Conservation (phyloP, 1,140 invertebrate species). For the Drosophila arizonae region DNA sequence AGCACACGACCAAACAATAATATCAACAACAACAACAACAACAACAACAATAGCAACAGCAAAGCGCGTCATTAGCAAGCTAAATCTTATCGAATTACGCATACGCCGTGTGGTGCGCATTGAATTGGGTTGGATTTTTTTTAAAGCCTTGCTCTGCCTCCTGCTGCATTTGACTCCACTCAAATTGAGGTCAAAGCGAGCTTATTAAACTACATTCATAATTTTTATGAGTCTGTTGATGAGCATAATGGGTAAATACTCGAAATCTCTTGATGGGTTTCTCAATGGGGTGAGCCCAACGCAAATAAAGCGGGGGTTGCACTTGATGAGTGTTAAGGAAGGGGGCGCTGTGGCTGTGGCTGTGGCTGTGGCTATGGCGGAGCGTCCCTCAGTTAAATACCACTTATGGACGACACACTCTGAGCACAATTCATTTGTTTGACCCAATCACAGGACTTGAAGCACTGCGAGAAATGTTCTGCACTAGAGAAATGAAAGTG, state of each 20-base stretch:
- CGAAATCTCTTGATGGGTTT: constrained; percentile 22
- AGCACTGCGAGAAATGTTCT: background rate
- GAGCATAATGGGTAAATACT: constrained; percentile 51
- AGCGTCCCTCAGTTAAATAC: constrained; percentile 1
- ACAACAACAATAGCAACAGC: constrained; percentile 22
- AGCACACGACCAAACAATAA: constrained; percentile 53
- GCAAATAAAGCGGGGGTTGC: constrained; percentile 14
- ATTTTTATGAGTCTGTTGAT: constrained; percentile 58
- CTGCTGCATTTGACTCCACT: background rate
- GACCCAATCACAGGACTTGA: constrained; percentile 5
- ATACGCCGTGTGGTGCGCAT: constrained; percentile 55
- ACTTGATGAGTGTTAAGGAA: background rate
- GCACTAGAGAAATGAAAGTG: background rate
- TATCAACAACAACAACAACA: constrained; percentile 25
- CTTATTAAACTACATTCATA: constrained; percentile 69
- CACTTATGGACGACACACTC: constrained; percentile 37
- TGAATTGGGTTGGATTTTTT: background rate
- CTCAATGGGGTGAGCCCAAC: background rate
- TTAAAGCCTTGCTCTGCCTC: constrained; percentile 14
- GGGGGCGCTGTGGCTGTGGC: background rate
- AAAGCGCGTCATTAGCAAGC: constrained; percentile 55
- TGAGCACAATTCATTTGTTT: constrained; percentile 7
- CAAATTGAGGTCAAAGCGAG: constrained; percentile 64
- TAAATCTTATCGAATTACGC: constrained; percentile 75
- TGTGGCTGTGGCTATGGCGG: background rate